These are phyloP conservation scores for Falcaria lacertinaria DNA, from an alignment of 2,888 invertebrate species.

Conservation along the genomic window DNA sequence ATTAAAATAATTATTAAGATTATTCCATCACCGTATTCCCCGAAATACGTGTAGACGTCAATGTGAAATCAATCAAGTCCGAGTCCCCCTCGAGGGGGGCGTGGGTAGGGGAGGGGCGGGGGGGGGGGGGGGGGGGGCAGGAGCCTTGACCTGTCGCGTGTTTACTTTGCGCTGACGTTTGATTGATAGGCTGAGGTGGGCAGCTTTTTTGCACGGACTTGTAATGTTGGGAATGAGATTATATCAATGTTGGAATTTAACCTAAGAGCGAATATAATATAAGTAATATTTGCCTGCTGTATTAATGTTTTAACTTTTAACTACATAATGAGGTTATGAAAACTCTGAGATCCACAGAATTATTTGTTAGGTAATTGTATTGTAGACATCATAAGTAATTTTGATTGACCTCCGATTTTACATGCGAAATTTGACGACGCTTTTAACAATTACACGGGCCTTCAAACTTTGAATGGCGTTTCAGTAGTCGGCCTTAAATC, in stretches of 20 bases:
- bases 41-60: conserved; percentile 61
- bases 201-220: conserved; percentile 4
- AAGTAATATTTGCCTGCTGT: too few species aligned
- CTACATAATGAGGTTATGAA: too few species aligned
- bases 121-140: conserved; percentile 17
- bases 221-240: neutral
- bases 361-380: too few species aligned
- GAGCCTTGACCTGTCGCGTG: conserved; percentile 68
- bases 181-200: conserved; percentile 53
- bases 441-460: too few species aligned
- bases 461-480: too few species aligned
- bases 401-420: too few species aligned
- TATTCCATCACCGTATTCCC: conserved; percentile 17
- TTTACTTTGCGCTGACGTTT: conserved; percentile 54
- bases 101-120: conserved; percentile 9
- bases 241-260: neutral
- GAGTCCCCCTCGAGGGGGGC: conserved; percentile 18
- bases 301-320: too few species aligned
- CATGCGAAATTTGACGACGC: too few species aligned
- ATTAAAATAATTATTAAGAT: conserved; percentile 29
- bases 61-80: conserved; percentile 76
- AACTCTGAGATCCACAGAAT: too few species aligned
- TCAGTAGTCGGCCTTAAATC: too few species aligned
- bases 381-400: too few species aligned
- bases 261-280: too few species aligned